Evolutionary conservation across 1,140 invertebrate species (phyloP).

Genomic region (Drosophila rufa): DNA sequence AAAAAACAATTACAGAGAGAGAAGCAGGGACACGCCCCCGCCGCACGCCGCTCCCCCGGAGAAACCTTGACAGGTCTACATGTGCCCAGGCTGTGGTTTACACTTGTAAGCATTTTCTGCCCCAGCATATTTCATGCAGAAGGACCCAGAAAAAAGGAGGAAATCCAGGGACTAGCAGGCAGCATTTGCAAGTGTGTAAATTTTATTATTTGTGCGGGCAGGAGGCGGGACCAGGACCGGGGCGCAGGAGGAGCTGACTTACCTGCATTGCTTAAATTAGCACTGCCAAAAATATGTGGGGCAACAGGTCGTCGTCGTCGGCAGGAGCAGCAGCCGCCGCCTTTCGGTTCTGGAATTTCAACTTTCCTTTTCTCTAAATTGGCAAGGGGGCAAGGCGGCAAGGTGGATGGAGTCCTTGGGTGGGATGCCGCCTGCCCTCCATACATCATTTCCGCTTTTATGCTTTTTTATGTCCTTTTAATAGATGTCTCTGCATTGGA

Average conservation of each 20-base stretch:
- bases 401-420: slow-evolving; percentile 7
- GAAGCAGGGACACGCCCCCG: slow-evolving; percentile 50
- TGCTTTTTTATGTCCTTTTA: slow-evolving; percentile 80
- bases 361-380: slow-evolving; percentile 63
- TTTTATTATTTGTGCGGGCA: slow-evolving; percentile 66
- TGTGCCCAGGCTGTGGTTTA: slow-evolving; percentile 78
- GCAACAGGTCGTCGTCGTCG: slow-evolving; percentile 67
- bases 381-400: slow-evolving; percentile 15
- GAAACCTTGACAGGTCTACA: slow-evolving; percentile 69
- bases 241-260: slow-evolving; percentile 10
- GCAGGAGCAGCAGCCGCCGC: slow-evolving; percentile 12
- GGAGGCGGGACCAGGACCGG: neutral
- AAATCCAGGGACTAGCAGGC: slow-evolving; percentile 25
- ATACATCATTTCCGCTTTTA: slow-evolving; percentile 78
- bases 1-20: slow-evolving; percentile 79
- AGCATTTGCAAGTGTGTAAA: slow-evolving; percentile 78
- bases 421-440: slow-evolving; percentile 21
- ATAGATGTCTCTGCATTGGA: slow-evolving; percentile 78
- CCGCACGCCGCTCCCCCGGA: slow-evolving; percentile 6
- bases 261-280: slow-evolving; percentile 74
- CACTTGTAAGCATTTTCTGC: slow-evolving; percentile 79
- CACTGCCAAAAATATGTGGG: slow-evolving; percentile 68
- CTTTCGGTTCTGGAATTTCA: slow-evolving; percentile 35
- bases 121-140: slow-evolving; percentile 74
- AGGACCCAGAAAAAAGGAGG: slow-evolving; percentile 7